A percentile compares a stretch with the other conserved stretches of the same genome.
These are phyloP conservation scores for Hyperoplus lanceolatus DNA, from an alignment of 2,797 vertebrate genomes.

Conservation along the genomic window DNA sequence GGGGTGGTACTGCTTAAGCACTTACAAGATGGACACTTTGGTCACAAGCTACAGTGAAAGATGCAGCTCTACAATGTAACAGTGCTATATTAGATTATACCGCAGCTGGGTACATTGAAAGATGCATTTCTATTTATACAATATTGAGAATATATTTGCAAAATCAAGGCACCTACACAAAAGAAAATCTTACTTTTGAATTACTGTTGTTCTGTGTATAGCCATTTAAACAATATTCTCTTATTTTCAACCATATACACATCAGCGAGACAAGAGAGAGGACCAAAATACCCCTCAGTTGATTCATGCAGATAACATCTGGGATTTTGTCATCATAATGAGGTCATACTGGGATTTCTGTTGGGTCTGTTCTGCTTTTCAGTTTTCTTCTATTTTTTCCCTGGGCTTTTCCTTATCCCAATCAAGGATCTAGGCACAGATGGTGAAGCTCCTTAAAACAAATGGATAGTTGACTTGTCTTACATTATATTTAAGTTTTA, in stretches of 20 bases:
- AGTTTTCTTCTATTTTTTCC: too few relatives aligned
- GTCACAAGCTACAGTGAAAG: neutral
- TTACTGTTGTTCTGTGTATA: neutral
- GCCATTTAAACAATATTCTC: neutral
- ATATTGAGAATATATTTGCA: neutral
- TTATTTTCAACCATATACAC: neutral
- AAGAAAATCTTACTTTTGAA: neutral
- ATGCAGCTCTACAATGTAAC: conserved; percentile 16
- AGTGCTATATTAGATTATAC: too few relatives aligned
- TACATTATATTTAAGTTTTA: neutral
- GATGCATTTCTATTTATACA: neutral
- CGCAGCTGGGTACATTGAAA: too few relatives aligned
- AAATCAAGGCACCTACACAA: neutral
- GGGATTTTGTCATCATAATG: too few relatives aligned
- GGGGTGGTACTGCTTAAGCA: conserved; percentile 4
- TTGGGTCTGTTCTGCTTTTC: too few relatives aligned
- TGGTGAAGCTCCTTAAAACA: too few relatives aligned
- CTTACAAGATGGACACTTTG: neutral
- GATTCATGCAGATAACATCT: neutral
- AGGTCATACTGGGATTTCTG: too few relatives aligned
- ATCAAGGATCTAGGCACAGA: too few relatives aligned
- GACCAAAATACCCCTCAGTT: neutral
- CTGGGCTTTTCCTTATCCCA: too few relatives aligned
- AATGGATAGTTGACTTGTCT: too few relatives aligned
- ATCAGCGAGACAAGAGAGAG: neutral